Conservation (phyloP, 2,797 vertebrate species). For the Myotis vivesi region DNA sequence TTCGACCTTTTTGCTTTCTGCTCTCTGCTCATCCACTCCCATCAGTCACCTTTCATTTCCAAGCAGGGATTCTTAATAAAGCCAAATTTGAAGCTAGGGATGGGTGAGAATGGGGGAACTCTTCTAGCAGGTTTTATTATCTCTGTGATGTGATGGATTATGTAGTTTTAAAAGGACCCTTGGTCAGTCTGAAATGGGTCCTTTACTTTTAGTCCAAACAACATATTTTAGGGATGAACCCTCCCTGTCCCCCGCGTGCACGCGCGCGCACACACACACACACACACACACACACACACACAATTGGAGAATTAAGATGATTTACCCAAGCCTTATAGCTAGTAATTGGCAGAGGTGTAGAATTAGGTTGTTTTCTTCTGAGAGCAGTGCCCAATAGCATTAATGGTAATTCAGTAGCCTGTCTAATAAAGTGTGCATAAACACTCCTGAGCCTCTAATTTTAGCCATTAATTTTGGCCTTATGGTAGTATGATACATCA, state of each 20-base stretch:
- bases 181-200: background rate
- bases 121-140: background rate
- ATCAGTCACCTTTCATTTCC: background rate
- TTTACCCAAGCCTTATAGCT: background rate
- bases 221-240: conserved; percentile 27
- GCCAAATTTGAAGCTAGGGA: background rate
- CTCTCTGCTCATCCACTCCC: rapidly evolving
- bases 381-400: background rate
- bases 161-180: background rate
- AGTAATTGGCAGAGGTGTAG: background rate
- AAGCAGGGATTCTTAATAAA: background rate
- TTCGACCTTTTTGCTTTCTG: background rate
- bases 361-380: background rate
- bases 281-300: background rate
- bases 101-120: background rate
- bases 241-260: too few species aligned
- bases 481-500: background rate
- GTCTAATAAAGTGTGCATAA: background rate
- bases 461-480: conserved; percentile 1
- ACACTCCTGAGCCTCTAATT: background rate
- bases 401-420: background rate
- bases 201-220: background rate
- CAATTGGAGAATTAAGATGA: background rate
- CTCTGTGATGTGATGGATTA: background rate
- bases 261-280: too few species aligned